These are phyloP conservation scores for Hystrix brachyura DNA, from an alignment of 2,113 vertebrate species.

Conservation along the genomic window DNA sequence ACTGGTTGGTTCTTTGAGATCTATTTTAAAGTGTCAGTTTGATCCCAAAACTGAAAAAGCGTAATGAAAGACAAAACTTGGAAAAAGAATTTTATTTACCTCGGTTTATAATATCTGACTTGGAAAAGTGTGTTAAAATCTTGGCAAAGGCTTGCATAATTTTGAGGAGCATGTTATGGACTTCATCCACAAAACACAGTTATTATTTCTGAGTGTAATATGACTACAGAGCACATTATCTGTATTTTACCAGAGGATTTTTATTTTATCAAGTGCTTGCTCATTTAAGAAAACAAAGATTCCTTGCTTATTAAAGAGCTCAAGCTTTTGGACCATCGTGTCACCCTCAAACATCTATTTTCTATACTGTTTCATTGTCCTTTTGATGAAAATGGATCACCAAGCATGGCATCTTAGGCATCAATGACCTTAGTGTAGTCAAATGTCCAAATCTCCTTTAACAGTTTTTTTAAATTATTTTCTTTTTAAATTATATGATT, in stretches of 20 bases:
- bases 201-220: not conserved
- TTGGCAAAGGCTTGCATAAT: not conserved
- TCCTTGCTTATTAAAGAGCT: not conserved
- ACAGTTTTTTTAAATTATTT: not conserved
- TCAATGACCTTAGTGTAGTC: not conserved
- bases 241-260: not conserved
- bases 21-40: not conserved
- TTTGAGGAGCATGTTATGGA: not conserved
- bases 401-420: not conserved
- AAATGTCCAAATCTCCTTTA: not conserved
- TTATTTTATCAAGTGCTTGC: not conserved
- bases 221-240: not conserved
- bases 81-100: not conserved
- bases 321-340: not conserved
- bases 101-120: not conserved
- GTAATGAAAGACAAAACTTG: not conserved
- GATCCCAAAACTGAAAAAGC: not conserved
- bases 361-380: not conserved
- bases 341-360: not conserved
- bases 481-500: not conserved
- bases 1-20: not conserved
- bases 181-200: not conserved
- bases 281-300: constrained; percentile 11
- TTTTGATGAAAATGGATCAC: not conserved
- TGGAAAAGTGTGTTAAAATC: not conserved